A percentile compares a stretch with the other conserved stretches of the same genome.
Conservation (phyloP, 2,113 vertebrate genomes). For the Catharus fuscescens region DNA sequence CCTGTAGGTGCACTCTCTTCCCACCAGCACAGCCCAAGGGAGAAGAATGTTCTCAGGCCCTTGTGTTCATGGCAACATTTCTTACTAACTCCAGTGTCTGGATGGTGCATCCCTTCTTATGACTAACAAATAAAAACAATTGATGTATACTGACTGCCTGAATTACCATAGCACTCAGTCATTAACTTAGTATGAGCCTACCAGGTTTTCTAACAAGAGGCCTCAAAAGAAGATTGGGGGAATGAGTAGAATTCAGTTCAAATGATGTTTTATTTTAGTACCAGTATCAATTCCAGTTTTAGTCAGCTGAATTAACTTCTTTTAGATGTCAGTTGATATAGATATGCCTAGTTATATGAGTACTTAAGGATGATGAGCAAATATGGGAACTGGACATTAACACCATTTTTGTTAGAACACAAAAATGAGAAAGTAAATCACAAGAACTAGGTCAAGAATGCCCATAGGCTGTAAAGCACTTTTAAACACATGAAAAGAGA, state of each 20-base stretch:
- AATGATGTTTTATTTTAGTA: not conserved
- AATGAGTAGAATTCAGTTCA: not conserved
- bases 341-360: not conserved
- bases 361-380: not conserved
- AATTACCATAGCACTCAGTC: not conserved
- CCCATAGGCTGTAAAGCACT: not conserved
- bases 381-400: not conserved
- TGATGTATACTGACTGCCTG: not conserved
- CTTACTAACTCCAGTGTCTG: not conserved
- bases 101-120: not conserved
- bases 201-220: not conserved
- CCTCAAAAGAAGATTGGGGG: not conserved
- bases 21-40: not conserved
- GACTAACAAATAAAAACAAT: not conserved
- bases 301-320: not conserved
- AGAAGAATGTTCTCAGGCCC: not conserved
- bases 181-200: not conserved
- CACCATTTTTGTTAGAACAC: not conserved
- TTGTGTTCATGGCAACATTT: not conserved
- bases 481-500: not conserved
- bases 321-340: not conserved
- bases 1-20: not conserved
- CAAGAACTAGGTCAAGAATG: not conserved
- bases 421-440: not conserved
- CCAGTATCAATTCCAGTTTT: not conserved